phyloP scores from a whole-genome alignment of 2,113 vertebrate species.

The Salminus brasiliensis region DNA sequence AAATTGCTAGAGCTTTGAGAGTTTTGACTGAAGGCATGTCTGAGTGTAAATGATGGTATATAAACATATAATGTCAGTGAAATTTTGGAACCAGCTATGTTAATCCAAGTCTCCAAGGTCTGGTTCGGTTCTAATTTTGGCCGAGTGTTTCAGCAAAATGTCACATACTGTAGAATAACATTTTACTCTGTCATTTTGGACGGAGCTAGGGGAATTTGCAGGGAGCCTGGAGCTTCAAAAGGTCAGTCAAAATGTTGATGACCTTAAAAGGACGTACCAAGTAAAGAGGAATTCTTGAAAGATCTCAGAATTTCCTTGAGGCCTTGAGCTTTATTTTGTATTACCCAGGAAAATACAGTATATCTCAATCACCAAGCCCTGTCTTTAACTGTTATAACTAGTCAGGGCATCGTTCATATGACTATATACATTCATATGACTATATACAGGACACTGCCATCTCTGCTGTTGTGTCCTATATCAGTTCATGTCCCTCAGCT shows the following conservation, averaged over 20 bases:
- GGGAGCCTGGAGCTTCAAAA: slow-evolving; percentile 53
- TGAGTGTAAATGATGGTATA: no score
- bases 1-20: no score
- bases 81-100: slow-evolving; percentile 64
- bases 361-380: no score
- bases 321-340: no score
- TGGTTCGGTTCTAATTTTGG: slow-evolving; percentile 52
- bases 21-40: no score
- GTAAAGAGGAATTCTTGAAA: slow-evolving; percentile 18
- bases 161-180: slow-evolving; percentile 64
- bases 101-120: slow-evolving; percentile 58
- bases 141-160: slow-evolving; percentile 54
- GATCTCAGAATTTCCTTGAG: slow-evolving; percentile 9
- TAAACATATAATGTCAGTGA: not conserved
- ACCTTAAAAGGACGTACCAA: slow-evolving; percentile 47
- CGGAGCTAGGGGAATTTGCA: slow-evolving; percentile 37
- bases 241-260: no score
- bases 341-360: no score
- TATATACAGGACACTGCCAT: not conserved
- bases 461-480: not conserved
- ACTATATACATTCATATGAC: slow-evolving; percentile 6
- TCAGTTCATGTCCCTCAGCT: slow-evolving; percentile 15
- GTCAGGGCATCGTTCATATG: no score
- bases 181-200: slow-evolving; percentile 62
- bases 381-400: no score